Evolutionary conservation across 2,113 vertebrate species (phyloP), one percentile per base, ranked within the genome.

Genomic region (Acrocephalus arundinaceus): DNA sequence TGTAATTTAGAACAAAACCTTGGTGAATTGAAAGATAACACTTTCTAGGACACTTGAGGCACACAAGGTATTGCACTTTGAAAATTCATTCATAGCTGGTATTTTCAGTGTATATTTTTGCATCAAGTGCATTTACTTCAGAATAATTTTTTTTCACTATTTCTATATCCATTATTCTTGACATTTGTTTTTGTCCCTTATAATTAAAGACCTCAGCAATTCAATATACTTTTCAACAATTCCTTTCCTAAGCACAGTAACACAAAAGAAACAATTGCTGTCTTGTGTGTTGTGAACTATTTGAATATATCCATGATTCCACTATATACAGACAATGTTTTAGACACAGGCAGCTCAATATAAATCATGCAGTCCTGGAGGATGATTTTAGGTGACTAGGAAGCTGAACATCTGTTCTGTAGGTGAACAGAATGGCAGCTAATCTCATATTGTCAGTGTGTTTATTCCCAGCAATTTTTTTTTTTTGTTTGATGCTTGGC

Each of bases 381-480:
- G 87, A 94, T 58, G 91, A 65, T 75, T 93, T 96, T 88, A 93
- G 95, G 95, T 92, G 85, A 89, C 85, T 80, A 90, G 90, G 95
- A 96, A 96, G 90, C 92, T 75, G 87, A 96, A 93, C 97, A 97
- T 96, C 97, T 97, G 97, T 96, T 97, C 93, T 96, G 94, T 93
- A 97, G 96, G 95, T 96, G 96, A 96, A 61, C 55, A 94, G 90
- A 90, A 94, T 52, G 89, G 86, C 92, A 96, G 91, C 88, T 95
- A 94, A 95, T 93, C 88, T 96, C 88, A 39, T 85, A 94, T 79
- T 96, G 94, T 78, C 81, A 91, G 68, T 4, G 30, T 95, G 77
- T 94, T 92, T 86, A 86, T 87, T 91, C 84, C 91, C 68, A 82
- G 59, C 48, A 51, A 95, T 97, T 71, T 78, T 68, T 35, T 35